A percentile compares a stretch with the other conserved stretches of the same genome.
These are phyloP conservation scores for Gallinago nigripennis DNA, from an alignment of 2,797 vertebrate species.

Conservation along the genomic window DNA sequence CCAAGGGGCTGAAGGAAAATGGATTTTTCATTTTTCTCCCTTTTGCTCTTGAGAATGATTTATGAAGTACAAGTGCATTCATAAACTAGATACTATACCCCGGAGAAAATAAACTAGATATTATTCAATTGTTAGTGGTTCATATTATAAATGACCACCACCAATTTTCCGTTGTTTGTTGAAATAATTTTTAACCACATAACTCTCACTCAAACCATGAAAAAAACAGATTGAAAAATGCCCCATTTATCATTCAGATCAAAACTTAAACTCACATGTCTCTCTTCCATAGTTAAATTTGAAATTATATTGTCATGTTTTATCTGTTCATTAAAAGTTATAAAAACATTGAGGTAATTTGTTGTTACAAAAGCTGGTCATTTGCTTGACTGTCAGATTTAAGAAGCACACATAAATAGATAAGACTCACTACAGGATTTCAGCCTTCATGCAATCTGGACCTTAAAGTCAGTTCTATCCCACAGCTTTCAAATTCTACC, in stretches of 20 bases:
- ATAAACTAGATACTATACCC: slow-evolving; percentile 69
- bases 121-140: slow-evolving; percentile 64
- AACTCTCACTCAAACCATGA: slow-evolving; percentile 21
- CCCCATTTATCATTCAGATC: slow-evolving; percentile 14
- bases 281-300: slow-evolving; percentile 1
- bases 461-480: background rate
- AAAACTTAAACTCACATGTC: slow-evolving; percentile 2
- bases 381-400: slow-evolving; percentile 1
- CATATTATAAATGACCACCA: slow-evolving; percentile 47
- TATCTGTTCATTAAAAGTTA: slow-evolving; percentile 4
- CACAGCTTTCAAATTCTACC: background rate
- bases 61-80: slow-evolving; percentile 68
- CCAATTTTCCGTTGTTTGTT: slow-evolving; percentile 41
- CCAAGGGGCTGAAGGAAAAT: slow-evolving; percentile 64
- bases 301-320: background rate
- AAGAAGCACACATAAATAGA: background rate
- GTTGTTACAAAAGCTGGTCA: background rate
- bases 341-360: background rate
- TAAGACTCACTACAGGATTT: background rate
- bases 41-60: slow-evolving; percentile 75
- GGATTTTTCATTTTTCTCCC: slow-evolving; percentile 71
- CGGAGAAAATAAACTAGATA: slow-evolving; percentile 68
- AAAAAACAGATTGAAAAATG: slow-evolving; percentile 12
- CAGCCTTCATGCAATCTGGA: background rate
- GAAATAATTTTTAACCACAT: slow-evolving; percentile 55